Evolutionary conservation across 2,888 invertebrate genomes (phyloP), one percentile per base, ranked within the genome.

Genomic region (Asteroscopus sphinx): DNA sequence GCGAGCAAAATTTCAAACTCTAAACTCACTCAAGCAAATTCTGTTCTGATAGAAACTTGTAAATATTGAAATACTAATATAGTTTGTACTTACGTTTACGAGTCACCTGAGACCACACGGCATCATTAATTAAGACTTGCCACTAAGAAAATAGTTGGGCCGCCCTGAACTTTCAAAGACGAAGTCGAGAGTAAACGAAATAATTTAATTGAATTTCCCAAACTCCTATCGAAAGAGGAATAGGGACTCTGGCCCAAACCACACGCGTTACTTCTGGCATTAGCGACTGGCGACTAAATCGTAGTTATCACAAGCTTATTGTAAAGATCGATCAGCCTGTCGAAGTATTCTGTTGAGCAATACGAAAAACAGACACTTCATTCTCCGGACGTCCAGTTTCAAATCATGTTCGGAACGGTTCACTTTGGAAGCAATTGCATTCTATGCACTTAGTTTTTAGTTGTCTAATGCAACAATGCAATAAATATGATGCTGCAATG

Each of bases 191-290:
- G 45, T 32, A 55, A 70, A 70, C 36, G 32, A 56, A 70, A 68
- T 60, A 40, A 73, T 45, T 48, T 58, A 63, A 68, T 65, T 73
- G 51, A 68, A 65, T 73, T 70, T 9, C 32, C 13, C 13, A 49
- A 55, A 61, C 56, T 64, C 28, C 8, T 48, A 32, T 53, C 33
- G 36, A 45, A 55, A 21, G 12, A 25, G 15, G 30, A 32, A 16
- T 49, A 17, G 13, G 5, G 16, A 16, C 6, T 17, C 8, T 37
- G 35, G 17, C 11, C 39, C 44, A 44, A 49, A 26, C 6, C 3
- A 48, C 2, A 21, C 4, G 12, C 26, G 26, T 11, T 1, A 13
- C 16, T 39, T 8, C 15, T 28, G 41, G 26, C 9, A 11, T 11
- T 11, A 9, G 17, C 7, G 26, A 11, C 5, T 26, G 11, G 8